phyloP scores from a whole-genome alignment of 2,797 vertebrate species.

The Muscicapa striata region DNA sequence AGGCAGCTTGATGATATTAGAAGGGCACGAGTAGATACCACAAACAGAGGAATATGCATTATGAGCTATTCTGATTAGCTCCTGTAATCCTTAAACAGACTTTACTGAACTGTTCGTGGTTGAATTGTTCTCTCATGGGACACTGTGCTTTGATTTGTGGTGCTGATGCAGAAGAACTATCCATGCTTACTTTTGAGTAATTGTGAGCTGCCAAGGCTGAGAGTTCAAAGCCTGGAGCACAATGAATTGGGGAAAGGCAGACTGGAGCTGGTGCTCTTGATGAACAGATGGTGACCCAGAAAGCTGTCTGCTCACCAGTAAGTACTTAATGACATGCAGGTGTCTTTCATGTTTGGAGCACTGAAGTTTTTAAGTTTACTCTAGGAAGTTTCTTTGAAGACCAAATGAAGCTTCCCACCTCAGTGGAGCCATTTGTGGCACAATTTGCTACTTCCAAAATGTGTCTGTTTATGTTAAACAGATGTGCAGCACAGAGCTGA shows the following conservation, averaged over 20 bases:
- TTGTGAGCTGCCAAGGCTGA: neutral
- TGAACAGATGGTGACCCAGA: constrained; percentile 68
- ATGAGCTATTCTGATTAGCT: neutral
- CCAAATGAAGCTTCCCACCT: constrained; percentile 24
- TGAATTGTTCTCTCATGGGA: neutral
- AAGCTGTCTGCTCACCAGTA: constrained; percentile 55
- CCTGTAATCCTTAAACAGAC: neutral
- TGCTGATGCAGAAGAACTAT: neutral
- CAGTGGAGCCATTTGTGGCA: constrained; percentile 1
- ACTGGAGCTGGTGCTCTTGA: neutral
- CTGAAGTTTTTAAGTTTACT: constrained; percentile 15
- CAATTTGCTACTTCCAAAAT: neutral
- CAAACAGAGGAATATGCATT: neutral
- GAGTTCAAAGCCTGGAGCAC: constrained; percentile 18
- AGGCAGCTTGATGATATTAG: neutral
- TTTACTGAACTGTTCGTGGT: neutral
- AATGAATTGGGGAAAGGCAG: neutral
- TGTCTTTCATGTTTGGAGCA: constrained; percentile 45
- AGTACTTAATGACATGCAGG: constrained; percentile 62
- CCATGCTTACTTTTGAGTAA: neutral
- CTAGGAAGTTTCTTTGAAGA: constrained; percentile 50
- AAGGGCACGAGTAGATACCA: neutral
- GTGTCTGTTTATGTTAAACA: neutral
- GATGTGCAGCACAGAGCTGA: neutral
- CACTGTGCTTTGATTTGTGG: neutral